Base-by-base conservation (phyloP, 2,888 invertebrate genomes). In the Drosophila phalerata region DNA sequence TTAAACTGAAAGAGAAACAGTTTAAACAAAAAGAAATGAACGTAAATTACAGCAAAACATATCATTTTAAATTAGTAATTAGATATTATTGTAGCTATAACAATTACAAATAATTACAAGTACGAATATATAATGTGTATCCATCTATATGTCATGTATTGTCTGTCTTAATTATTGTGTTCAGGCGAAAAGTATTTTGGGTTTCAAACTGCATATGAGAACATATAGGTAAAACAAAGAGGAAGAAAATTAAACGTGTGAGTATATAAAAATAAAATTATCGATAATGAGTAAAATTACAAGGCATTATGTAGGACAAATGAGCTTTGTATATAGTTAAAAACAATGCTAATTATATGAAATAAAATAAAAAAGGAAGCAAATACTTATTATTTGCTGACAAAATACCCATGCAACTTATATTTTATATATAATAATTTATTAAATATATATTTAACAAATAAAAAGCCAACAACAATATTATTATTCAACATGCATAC, bases 161-260 rank as follows among this genome's bases (percentile, higher is more conserved):
- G 58, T 60, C 53, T 62, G 63, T 75, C 25, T 47, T 55, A 34
- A 45, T 40, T 82, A 77, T 60, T 52, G 57, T 68, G 57, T 70
- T 79, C 56, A 64, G 52, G 48, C 58, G 67, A 51, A 15, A 66
- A 55, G 61, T 73, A 70, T 69, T 78, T 78, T 78, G 66, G 87
- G 85, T 87, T 85, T 87, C 78, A 85, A 87, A 85, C 84, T 85
- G 84, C 84, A 85, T 82, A 85, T 79, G 84, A 80, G 84, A 85
- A 85, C 84, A 80, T 68, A 85, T 73, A 85, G 88, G 88, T 85
- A 85, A 85, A 85, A 87, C 32, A 25, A 48, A 30, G 28, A 57
- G 17, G 19, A 65, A 5, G n/a, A 37, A 37, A n/a, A 13, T 22
- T n/a, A 37, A 15, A 47, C 47, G 38, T 45, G 45, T 52, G 22